Conservation (phyloP, 2,797 vertebrate genomes). For the Tachyglossus aculeatus region DNA sequence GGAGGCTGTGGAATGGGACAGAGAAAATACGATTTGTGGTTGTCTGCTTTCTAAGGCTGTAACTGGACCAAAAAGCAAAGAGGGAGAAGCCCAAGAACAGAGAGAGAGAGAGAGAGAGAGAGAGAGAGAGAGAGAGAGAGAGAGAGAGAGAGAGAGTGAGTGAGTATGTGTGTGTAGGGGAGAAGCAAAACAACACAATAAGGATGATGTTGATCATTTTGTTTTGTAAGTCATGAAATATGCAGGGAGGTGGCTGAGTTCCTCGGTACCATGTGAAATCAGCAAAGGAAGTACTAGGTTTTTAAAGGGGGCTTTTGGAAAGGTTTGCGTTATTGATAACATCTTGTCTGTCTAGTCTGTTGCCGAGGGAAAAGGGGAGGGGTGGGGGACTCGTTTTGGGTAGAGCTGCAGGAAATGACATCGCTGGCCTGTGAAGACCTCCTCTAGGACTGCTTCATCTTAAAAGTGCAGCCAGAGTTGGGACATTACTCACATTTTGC, state of each 20-base stretch:
- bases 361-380: conserved; percentile 51
- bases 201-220: conserved; percentile 58
- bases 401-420: conserved; percentile 69
- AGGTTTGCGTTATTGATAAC: conserved; percentile 71
- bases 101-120: background rate
- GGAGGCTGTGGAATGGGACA: background rate
- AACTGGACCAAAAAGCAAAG: background rate
- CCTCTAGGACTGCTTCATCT: conserved; percentile 17
- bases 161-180: too few species aligned
- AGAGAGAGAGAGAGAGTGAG: conserved; percentile 16
- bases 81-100: too few species aligned
- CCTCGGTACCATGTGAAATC: conserved; percentile 74
- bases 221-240: conserved; percentile 42
- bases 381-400: conserved; percentile 26
- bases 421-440: conserved; percentile 10
- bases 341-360: conserved; percentile 75
- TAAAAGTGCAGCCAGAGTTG: background rate
- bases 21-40: background rate
- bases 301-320: conserved; percentile 69
- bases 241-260: conserved; percentile 45
- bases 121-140: background rate
- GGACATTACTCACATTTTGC: background rate
- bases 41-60: conserved; percentile 6
- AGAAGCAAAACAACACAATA: conserved; percentile 39
- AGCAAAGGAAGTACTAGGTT: conserved; percentile 73